Base-by-base conservation (phyloP, 2,888 invertebrate genomes). In the Anthrax anthrax region DNA sequence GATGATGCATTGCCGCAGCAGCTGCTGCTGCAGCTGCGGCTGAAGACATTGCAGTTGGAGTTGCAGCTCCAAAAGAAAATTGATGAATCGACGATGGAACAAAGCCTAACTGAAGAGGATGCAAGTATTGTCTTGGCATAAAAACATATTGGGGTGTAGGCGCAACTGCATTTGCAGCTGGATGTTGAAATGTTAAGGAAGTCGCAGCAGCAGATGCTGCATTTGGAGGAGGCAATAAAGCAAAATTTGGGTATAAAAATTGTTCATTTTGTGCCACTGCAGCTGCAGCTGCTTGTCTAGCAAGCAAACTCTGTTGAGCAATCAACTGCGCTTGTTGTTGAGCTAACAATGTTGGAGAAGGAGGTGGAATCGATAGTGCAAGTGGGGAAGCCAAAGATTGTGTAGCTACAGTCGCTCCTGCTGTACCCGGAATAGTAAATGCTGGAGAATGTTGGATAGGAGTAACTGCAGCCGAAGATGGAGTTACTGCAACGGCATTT, bases 221-320 rank as follows among this genome's bases (percentile, higher is more conserved):
- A n/a, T n/a, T n/a, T 49, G 56, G 58, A 27, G 58, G 57, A 42
- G 59, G 60, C 43, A 61, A 67, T 52, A 51, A 52, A 29, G 52
- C 48, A 37, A 48, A 38, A 44, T 36, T 41, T 47, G 58, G 62
- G 27, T 55, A 52, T 19, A 59, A 58, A 47, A 57, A 55, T 39
- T 58, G 57, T 37, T 61, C 58, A 23, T 57, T 58, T 41, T 63
- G 63, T 59, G 59, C 53, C 40, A 76, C 75, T 6, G 74, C 70
- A 34, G 70, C 69, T 56, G 78, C 78, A 58, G 79, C 80, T 61
- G 77, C 78, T 56, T 81, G 83, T 4, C 76, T 72, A 42, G 76
- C 78, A 48, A 82, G 64, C 40, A 82, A 69, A 66, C 71, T 80
- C 60, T 81, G 81, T 60, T 81, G 81, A 44, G 82, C 82, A 60